A percentile compares a stretch with the other conserved stretches of the same genome.
Conservation (phyloP, 1,140 invertebrate genomes). For the Tetraneura akinire region DNA sequence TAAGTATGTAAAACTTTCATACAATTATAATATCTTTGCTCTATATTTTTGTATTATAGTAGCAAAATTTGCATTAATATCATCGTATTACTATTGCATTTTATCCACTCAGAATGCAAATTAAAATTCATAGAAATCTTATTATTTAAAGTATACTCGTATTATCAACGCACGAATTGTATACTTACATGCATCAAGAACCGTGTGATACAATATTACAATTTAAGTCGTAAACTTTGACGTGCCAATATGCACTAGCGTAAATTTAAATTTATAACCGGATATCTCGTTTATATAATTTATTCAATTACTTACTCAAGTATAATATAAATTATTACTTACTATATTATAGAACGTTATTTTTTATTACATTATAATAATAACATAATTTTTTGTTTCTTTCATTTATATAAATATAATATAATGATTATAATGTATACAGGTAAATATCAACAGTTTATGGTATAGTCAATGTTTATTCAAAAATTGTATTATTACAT, state of each 20-base stretch:
- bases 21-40: too few relatives aligned
- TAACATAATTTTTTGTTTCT: too few relatives aligned
- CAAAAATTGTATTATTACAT: background rate
- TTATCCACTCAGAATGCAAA: background rate
- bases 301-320: conserved; percentile 32
- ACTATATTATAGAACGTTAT: too few relatives aligned
- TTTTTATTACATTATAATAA: too few relatives aligned
- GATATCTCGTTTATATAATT: conserved; percentile 37
- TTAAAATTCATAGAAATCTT: conserved; percentile 1
- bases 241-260: background rate
- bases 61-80: too few relatives aligned
- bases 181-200: background rate
- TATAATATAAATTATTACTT: conserved; percentile 7
- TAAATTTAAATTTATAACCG: conserved; percentile 32
- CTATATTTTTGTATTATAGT: too few relatives aligned
- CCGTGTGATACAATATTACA: conserved; percentile 17
- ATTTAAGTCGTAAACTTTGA: conserved; percentile 15
- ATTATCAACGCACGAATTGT: background rate
- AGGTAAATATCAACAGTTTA: too few relatives aligned
- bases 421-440: too few relatives aligned
- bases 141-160: background rate
- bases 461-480: too few relatives aligned
- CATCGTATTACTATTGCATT: too few relatives aligned
- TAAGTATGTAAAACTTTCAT: too few relatives aligned
- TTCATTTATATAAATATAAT: too few relatives aligned